phyloP scores from a whole-genome alignment of 2,888 invertebrate species.

The Polietes domitor region DNA sequence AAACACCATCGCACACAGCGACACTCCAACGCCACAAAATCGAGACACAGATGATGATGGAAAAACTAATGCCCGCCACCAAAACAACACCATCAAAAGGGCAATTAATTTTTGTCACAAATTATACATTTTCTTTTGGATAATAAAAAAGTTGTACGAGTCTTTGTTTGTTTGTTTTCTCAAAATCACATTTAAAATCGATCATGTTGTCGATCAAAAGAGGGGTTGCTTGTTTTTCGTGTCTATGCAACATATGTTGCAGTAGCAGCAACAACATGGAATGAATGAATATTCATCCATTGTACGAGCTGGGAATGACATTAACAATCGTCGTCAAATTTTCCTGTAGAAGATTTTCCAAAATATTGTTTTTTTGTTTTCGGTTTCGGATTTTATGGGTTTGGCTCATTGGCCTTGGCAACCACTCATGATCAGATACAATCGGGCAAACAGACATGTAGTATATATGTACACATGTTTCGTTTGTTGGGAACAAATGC shows the following conservation, averaged over 20 bases:
- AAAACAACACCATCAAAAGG: neutral
- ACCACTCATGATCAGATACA: conserved; percentile 8
- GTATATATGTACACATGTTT: neutral
- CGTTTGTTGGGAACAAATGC: neutral
- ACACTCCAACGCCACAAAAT: conserved; percentile 3
- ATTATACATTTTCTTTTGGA: conserved; percentile 15
- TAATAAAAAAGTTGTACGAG: neutral
- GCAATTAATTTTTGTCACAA: conserved; percentile 36
- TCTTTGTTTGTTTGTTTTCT: conserved; percentile 5
- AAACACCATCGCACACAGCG: conserved; percentile 35
- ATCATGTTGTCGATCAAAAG: conserved; percentile 37
- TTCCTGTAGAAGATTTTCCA: conserved; percentile 16
- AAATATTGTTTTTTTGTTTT: conserved; percentile 4
- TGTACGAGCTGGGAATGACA: neutral
- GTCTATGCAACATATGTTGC: conserved; percentile 30
- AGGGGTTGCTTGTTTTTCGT: neutral
- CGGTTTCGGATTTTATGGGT: conserved; percentile 18
- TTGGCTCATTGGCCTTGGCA: conserved; percentile 34
- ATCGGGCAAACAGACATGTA: neutral
- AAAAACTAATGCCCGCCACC: neutral
- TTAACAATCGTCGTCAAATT: conserved; percentile 11
- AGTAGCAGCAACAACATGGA: conserved; percentile 22
- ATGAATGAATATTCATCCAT: conserved; percentile 23
- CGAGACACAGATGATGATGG: neutral
- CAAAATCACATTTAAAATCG: conserved; percentile 40